These are phyloP conservation scores for Haliaeetus leucogaster DNA, from an alignment of 2,113 vertebrate species.

Conservation along the genomic window DNA sequence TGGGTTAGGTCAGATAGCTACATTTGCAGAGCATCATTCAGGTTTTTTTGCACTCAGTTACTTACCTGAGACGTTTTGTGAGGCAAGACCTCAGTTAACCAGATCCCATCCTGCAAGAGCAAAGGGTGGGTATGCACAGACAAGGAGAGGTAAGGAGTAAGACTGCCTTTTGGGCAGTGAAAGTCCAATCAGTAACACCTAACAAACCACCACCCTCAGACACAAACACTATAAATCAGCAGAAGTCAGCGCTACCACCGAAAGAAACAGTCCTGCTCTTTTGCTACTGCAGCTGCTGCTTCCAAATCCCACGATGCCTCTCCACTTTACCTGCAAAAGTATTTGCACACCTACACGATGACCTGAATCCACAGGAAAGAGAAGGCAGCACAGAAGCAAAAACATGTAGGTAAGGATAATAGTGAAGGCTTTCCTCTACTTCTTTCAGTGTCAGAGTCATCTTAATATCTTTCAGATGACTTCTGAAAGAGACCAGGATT, in stretches of 20 bases:
- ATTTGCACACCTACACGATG: not conserved
- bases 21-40: not conserved
- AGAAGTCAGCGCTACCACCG: not conserved
- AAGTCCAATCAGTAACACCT: not conserved
- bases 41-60: not conserved
- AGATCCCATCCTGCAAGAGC: not conserved
- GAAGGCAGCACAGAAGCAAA: not conserved
- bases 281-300: not conserved
- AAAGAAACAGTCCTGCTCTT: not conserved
- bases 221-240: not conserved
- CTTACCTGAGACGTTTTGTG: not conserved
- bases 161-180: not conserved
- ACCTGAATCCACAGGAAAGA: not conserved
- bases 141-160: not conserved
- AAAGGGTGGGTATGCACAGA: not conserved
- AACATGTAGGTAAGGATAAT: not conserved
- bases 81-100: not conserved
- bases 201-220: not conserved
- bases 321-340: not conserved
- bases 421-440: not conserved
- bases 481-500: not conserved
- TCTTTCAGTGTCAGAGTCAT: not conserved
- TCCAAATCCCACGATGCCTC: not conserved
- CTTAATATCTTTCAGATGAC: not conserved
- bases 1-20: not conserved